These are phyloP conservation scores for Drosophila melanosoma DNA, from an alignment of 2,888 invertebrate genomes.

Conservation along the genomic window DNA sequence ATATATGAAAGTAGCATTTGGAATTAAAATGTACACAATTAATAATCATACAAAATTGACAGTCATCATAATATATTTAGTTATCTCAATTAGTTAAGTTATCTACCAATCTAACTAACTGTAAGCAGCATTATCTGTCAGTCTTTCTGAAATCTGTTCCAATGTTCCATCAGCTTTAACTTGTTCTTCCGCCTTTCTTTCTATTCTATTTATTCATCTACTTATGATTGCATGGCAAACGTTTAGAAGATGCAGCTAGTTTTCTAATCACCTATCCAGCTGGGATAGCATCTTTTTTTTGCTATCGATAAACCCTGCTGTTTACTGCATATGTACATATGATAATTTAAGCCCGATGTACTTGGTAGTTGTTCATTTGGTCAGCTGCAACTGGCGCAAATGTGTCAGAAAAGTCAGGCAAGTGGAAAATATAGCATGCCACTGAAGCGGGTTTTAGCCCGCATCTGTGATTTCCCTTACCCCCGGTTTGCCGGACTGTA, in stretches of 20 bases:
- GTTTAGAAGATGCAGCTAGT: conserved; percentile 31
- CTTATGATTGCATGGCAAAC: conserved; percentile 9
- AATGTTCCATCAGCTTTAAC: neutral
- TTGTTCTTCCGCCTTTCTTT: neutral
- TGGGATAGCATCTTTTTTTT: conserved; percentile 36
- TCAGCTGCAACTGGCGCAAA: conserved; percentile 31
- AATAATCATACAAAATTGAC: neutral
- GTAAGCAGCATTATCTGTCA: neutral
- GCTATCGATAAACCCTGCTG: conserved; percentile 36
- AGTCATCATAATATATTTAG: neutral
- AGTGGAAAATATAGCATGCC: conserved; percentile 66
- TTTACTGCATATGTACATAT: conserved; percentile 12
- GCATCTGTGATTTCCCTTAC: conserved; percentile 14
- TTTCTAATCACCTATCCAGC: conserved; percentile 50
- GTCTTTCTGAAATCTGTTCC: neutral
- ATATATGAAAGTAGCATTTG: neutral
- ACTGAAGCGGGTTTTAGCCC: conserved; percentile 7
- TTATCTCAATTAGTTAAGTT: neutral
- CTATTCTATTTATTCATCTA: conserved; percentile 12
- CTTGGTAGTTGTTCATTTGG: conserved; percentile 34
- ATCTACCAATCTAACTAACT: neutral
- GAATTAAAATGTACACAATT: neutral
- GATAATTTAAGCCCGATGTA: conserved; percentile 25
- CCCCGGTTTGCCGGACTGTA: conserved; percentile 77
- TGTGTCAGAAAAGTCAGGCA: conserved; percentile 70